Conservation (phyloP, 1,140 invertebrate species). For the Danaus plexippus region DNA sequence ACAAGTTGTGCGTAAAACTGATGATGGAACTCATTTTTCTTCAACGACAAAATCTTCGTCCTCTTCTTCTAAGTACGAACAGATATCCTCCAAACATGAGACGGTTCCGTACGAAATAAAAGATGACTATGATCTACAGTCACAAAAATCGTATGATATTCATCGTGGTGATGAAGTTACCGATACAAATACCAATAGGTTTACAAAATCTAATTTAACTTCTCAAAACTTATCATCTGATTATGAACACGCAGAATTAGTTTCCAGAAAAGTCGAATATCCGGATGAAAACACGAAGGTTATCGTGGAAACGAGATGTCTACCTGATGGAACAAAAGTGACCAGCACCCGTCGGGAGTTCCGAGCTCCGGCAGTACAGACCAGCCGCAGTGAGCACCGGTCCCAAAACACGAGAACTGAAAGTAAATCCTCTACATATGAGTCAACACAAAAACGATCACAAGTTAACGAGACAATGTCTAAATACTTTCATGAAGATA, state of each 20-base stretch:
- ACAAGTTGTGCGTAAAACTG: slow-evolving; percentile 72
- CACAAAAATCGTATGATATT: slow-evolving; percentile 29
- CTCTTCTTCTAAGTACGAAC: slow-evolving; percentile 59
- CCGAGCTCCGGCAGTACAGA: slow-evolving; percentile 52
- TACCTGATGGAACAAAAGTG: slow-evolving; percentile 76
- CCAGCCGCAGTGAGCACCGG: slow-evolving; percentile 41
- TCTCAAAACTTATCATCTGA: slow-evolving; percentile 38
- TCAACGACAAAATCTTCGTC: slow-evolving; percentile 64
- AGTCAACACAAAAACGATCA: slow-evolving; percentile 32
- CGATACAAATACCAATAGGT: slow-evolving; percentile 20
- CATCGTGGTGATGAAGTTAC: slow-evolving; percentile 36
- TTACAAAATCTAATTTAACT: slow-evolving; percentile 33
- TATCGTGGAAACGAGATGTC: slow-evolving; percentile 74
- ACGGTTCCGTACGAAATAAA: slow-evolving; percentile 43
- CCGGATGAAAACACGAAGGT: slow-evolving; percentile 76
- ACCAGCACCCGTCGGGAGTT: slow-evolving; percentile 77
- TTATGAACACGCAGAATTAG: slow-evolving; percentile 54
- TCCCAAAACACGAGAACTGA: slow-evolving; percentile 44
- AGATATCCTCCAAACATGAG: slow-evolving; percentile 51
- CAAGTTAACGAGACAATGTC: slow-evolving; percentile 39
- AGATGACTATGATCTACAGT: slow-evolving; percentile 34
- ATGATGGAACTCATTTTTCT: slow-evolving; percentile 62
- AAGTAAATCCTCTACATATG: slow-evolving; percentile 39
- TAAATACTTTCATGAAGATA: slow-evolving; percentile 33
- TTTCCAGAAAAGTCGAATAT: slow-evolving; percentile 74